A percentile compares a stretch with the other conserved stretches of the same genome.
phyloP scores from a whole-genome alignment of 2,113 vertebrate species.

The Phylloscopus trochiloides region DNA sequence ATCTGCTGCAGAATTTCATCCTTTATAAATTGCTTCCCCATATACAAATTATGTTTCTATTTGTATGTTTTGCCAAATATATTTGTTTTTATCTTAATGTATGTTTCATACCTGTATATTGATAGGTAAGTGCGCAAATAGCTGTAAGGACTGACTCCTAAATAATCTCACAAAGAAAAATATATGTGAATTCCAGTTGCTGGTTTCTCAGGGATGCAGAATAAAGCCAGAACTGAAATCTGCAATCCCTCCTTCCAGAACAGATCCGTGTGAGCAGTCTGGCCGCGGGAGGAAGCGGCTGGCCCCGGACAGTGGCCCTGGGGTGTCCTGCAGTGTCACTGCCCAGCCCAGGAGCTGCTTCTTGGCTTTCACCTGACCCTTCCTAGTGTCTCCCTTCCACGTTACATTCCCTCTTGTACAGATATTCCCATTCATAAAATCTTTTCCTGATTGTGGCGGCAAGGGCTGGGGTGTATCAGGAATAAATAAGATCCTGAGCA shows the following conservation, averaged over 20 bases:
- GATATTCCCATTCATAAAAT: conserved; percentile 62
- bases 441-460: conserved; percentile 30
- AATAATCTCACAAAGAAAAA: background rate
- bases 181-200: background rate
- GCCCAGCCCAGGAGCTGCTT: background rate
- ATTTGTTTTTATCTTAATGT: background rate
- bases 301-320: background rate
- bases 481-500: conserved; percentile 57
- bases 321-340: background rate
- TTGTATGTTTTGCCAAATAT: background rate
- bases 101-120: background rate
- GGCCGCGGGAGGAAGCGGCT: background rate
- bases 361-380: conserved; percentile 53
- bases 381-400: conserved; percentile 46
- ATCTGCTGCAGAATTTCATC: background rate
- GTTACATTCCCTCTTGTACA: conserved; percentile 46
- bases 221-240: background rate
- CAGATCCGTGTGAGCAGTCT: rapidly evolving
- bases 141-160: background rate
- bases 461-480: conserved; percentile 63
- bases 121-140: background rate
- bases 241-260: background rate
- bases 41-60: background rate
- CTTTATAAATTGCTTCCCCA: background rate
- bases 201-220: background rate